Evolutionary conservation across 2,888 invertebrate species (phyloP), one percentile per base, ranked within the genome.

Genomic region (Lycocerus yunnanus): DNA sequence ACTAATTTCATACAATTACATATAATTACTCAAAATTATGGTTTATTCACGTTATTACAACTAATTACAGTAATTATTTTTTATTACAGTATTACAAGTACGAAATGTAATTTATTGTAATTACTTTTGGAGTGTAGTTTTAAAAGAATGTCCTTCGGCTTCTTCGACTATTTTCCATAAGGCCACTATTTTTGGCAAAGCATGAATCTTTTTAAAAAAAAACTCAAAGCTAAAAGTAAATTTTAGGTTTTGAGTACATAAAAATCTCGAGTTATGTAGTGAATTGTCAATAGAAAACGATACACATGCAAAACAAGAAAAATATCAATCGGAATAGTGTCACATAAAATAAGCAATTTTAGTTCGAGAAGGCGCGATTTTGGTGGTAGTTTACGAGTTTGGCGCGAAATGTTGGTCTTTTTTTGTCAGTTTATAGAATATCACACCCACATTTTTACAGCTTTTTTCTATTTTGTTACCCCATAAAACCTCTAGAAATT

Each of bases 281-380:
- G 43, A 63, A 63, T 18, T 63, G 61, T 80, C 80, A 80, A 80
- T 80, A 78, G 78, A 78, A 77, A 77, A 76, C 80, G 77, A 78
- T 78, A 72, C 77, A 79, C 78, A 81, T 81, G 81, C 80, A 82
- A 82, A 80, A 79, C 78, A 74, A 77, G 67, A 75, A 75, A 75
- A 74, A 76, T 74, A 76, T 77, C 74, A 78, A 78, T 78, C 77
- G 71, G 75, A 75, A 68, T 70, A 75, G 77, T 76, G 72, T 79
- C 78, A 79, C 80, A 81, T 82, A 82, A 83, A 83, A 80, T 82
- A 79, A 80, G 81, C 82, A 81, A 81, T 82, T 80, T 77, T 77
- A 80, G 74, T 80, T 81, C 78, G 73, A 75, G 72, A 78, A 78
- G 74, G 71, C 77, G 76, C 78, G 74, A 79, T 77, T 77, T 70